phyloP scores from a whole-genome alignment of 2,113 vertebrate genomes.

The Poecilia latipinna region DNA sequence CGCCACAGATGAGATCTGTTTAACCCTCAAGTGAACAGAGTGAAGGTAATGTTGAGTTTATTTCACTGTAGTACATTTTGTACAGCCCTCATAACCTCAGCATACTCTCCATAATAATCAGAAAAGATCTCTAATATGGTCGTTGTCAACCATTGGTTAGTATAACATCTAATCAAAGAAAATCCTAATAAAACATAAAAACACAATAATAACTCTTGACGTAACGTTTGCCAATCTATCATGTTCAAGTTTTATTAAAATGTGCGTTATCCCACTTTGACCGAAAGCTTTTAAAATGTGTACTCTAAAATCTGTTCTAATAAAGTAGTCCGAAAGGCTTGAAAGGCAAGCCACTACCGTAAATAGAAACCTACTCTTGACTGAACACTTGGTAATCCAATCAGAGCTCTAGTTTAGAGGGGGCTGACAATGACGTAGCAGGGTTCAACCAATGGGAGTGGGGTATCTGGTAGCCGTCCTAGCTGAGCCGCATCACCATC shows the following conservation, averaged over 20 bases:
- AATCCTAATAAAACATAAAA: conserved; percentile 3
- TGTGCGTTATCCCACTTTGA: background rate
- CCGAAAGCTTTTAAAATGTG: background rate
- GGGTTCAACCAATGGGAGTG: conserved; percentile 57
- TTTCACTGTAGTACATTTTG: background rate
- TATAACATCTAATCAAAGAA: background rate
- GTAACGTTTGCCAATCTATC: background rate
- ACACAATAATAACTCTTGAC: background rate
- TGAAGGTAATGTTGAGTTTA: background rate
- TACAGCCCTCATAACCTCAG: background rate
- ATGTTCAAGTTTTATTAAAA: background rate
- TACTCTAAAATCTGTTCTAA: conserved; percentile 4
- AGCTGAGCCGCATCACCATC: conserved; percentile 80
- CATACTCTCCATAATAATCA: background rate
- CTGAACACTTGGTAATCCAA: conserved; percentile 56
- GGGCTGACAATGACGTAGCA: conserved; percentile 41
- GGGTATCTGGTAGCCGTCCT: conserved; percentile 72
- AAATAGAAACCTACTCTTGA: conserved; percentile 63
- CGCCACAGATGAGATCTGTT: conserved; percentile 33
- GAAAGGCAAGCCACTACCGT: conserved; percentile 71
- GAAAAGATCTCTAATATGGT: background rate
- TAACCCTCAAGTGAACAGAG: conserved; percentile 27
- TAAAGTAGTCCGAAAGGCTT: conserved; percentile 63
- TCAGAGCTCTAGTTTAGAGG: conserved; percentile 1
- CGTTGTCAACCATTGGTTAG: background rate